Evolutionary conservation across 2,888 invertebrate species (phyloP), one percentile per base, ranked within the genome.

Genomic region (Bembecia ichneumoniformis): DNA sequence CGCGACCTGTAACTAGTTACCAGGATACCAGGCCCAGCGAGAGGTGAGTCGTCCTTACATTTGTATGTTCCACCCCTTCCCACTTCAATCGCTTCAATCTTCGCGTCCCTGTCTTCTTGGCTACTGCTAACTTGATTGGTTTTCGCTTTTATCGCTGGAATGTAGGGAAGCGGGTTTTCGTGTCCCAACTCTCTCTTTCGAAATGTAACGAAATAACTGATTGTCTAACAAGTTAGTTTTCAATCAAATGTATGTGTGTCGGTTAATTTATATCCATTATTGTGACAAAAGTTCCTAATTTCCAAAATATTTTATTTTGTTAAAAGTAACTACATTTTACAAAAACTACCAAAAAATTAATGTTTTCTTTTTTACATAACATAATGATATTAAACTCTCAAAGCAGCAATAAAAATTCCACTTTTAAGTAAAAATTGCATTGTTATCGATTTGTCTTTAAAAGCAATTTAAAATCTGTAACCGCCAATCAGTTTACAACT

Each of bases 91-190:
- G 34, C 47, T 53, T 53, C 54, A 61, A 63, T 74, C 70, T 69
- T 49, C 57, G 67, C 61, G 52, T 84, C 82, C 66, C 62, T 58
- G 56, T 72, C 60, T 62, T 62, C 1, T 34, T 16, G 55, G 55
- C 53, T 56, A 59, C 62, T 28, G 63, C 58, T 58, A 72, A 70
- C 63, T 73, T 64, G 63, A 71, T 66, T 68, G 67, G 77, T 69
- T 87, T 87, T 87, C 87, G 82, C 87, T 87, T 86, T 87, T 86
- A 84, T 76, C 71, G 58, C 55, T 56, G 87, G 87, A 84, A 86
- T 86, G 86, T 82, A 72, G 82, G 77, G 82, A 83, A 86, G 72
- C 78, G 74, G 80, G 82, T 80, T 80, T 86, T 68, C 66, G 79
- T 78, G 79, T 71, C 71, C 73, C 67, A 69, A 84, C 86, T 87